phyloP scores from a whole-genome alignment of 2,888 invertebrate species.

The Dromius quadrimaculatus region DNA sequence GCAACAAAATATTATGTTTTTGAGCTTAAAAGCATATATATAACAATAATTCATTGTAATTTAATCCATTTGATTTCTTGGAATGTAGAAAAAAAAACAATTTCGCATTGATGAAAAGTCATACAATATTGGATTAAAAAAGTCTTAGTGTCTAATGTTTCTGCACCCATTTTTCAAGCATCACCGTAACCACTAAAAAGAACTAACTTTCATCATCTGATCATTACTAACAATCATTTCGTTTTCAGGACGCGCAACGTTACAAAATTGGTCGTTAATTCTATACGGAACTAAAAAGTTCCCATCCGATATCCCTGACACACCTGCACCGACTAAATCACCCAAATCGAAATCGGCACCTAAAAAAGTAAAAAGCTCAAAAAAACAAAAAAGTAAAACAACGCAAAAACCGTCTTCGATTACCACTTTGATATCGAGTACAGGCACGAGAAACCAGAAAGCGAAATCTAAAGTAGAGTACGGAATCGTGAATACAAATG shows the following conservation, averaged over 20 bases:
- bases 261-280: slow-evolving; percentile 94
- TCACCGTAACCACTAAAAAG: slow-evolving; percentile 50
- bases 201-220: slow-evolving; percentile 41
- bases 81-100: too few species aligned
- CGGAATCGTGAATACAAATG: slow-evolving; percentile 25
- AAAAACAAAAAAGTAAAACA: slow-evolving; percentile 70
- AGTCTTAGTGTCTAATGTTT: too few species aligned
- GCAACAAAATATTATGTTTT: too few species aligned
- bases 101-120: too few species aligned
- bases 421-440: slow-evolving; percentile 29
- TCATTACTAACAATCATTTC: slow-evolving; percentile 55
- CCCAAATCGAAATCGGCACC: slow-evolving; percentile 59
- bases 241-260: slow-evolving; percentile 83
- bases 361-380: slow-evolving; percentile 72
- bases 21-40: too few species aligned
- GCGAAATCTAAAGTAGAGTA: slow-evolving; percentile 31
- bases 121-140: too few species aligned
- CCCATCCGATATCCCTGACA: slow-evolving; percentile 59
- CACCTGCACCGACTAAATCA: slow-evolving; percentile 55
- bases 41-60: too few species aligned
- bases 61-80: too few species aligned
- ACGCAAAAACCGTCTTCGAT: slow-evolving; percentile 65
- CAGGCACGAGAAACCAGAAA: slow-evolving; percentile 34
- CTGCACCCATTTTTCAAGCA: slow-evolving; percentile 25
- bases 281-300: slow-evolving; percentile 87